A percentile compares a stretch with the other conserved stretches of the same genome.
Evolutionary conservation across 1,140 invertebrate species (phyloP).

Genomic region (Monomorium pharaonis): DNA sequence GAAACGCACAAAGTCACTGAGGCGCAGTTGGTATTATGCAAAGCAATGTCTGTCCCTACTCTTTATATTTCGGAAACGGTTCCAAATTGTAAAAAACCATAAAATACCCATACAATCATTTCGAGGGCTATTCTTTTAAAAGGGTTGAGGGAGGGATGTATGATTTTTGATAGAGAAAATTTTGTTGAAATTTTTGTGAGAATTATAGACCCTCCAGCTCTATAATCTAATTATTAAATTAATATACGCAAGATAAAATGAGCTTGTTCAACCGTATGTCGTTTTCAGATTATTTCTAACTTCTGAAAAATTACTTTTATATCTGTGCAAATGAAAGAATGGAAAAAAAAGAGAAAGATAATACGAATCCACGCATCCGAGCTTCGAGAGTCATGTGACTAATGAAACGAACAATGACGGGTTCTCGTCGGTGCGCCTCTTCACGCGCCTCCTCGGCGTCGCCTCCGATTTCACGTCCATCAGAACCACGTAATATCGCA

Average conservation of each 20-base stretch:
- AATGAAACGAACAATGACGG: slow-evolving; percentile 38
- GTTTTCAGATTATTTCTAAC: neutral
- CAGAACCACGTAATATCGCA: slow-evolving; percentile 26
- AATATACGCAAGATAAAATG: neutral
- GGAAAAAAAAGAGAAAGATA: neutral
- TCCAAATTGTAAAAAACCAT: too few species aligned
- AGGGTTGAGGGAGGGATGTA: too few species aligned
- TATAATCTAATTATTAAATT: neutral
- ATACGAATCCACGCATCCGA: neutral
- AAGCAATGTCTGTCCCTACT: too few species aligned
- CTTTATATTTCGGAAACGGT: too few species aligned
- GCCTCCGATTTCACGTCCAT: slow-evolving; percentile 47
- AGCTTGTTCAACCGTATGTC: neutral
- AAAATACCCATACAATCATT: too few species aligned
- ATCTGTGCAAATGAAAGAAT: neutral
- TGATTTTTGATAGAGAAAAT: neutral
- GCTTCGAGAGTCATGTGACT: slow-evolving; percentile 28
- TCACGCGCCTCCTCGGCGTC: slow-evolving; percentile 13
- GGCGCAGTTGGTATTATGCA: too few species aligned
- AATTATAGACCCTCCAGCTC: neutral
- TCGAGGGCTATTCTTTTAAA: too few species aligned
- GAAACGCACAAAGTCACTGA: neutral
- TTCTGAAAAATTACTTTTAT: neutral
- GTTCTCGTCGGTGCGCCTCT: neutral
- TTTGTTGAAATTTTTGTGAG: too few species aligned